Evolutionary conservation across 2,797 vertebrate genomes (phyloP).

Genomic region (Petrocephalus schoutedeni): DNA sequence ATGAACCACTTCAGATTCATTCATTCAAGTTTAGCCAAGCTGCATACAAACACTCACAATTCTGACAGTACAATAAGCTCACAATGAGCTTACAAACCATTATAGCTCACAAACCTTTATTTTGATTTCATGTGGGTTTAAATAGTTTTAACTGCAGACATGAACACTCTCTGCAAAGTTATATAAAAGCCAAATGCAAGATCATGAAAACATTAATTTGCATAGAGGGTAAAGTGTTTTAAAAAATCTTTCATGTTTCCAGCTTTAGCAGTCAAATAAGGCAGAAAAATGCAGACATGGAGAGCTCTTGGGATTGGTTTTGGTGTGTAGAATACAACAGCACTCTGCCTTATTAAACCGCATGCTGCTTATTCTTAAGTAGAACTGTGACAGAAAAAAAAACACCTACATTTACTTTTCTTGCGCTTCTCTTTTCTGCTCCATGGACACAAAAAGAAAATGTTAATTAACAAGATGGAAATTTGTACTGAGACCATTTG

Average conservation of each 20-base stretch:
- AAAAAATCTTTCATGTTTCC: background rate
- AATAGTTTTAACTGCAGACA: background rate
- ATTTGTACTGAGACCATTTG: background rate
- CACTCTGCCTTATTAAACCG: background rate
- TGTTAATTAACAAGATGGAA: background rate
- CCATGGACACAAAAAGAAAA: background rate
- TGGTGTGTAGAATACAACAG: background rate
- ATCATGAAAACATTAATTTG: background rate
- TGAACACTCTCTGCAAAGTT: background rate
- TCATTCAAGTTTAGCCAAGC: background rate
- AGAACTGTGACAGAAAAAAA: background rate
- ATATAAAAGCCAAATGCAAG: background rate
- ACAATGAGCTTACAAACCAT: background rate
- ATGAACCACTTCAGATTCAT: background rate
- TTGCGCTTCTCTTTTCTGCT: background rate
- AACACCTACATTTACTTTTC: background rate
- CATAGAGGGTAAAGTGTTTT: background rate
- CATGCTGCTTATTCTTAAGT: background rate
- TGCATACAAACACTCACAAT: background rate
- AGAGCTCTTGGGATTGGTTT: background rate
- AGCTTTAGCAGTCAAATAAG: background rate
- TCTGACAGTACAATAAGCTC: background rate
- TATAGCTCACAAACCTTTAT: background rate
- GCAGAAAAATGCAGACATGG: background rate
- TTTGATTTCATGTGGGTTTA: background rate